Evolutionary conservation across 2,113 vertebrate genomes (phyloP).

Genomic region (Circaetus cinerascens): DNA sequence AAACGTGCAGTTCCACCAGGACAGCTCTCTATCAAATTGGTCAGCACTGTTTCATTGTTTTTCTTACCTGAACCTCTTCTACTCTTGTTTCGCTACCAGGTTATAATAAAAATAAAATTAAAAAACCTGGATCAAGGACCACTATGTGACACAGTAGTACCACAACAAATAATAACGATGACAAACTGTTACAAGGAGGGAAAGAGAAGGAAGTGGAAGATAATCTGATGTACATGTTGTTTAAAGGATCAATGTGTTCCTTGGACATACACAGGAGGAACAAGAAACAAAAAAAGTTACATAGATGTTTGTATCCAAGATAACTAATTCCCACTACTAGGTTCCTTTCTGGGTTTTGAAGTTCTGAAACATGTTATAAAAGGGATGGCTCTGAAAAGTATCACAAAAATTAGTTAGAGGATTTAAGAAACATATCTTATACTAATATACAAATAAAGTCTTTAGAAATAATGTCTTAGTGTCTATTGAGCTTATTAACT

Average conservation of each 20-base stretch:
- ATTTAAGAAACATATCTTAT: neutral
- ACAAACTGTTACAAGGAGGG: neutral
- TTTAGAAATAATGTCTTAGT: neutral
- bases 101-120: neutral
- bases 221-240: neutral
- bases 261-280: neutral
- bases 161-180: neutral
- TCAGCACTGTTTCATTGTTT: neutral
- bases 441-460: neutral
- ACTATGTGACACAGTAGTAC: neutral
- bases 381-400: neutral
- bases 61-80: neutral
- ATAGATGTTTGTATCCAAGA: neutral
- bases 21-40: neutral
- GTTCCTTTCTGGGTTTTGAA: neutral
- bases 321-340: neutral
- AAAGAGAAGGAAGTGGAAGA: neutral
- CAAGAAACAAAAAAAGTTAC: neutral
- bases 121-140: neutral
- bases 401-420: neutral
- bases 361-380: neutral
- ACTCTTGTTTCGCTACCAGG: neutral
- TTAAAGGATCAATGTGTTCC: neutral
- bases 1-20: neutral
- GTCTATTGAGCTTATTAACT: neutral